phyloP scores from a whole-genome alignment of 2,113 vertebrate genomes.

The Procapra przewalskii region DNA sequence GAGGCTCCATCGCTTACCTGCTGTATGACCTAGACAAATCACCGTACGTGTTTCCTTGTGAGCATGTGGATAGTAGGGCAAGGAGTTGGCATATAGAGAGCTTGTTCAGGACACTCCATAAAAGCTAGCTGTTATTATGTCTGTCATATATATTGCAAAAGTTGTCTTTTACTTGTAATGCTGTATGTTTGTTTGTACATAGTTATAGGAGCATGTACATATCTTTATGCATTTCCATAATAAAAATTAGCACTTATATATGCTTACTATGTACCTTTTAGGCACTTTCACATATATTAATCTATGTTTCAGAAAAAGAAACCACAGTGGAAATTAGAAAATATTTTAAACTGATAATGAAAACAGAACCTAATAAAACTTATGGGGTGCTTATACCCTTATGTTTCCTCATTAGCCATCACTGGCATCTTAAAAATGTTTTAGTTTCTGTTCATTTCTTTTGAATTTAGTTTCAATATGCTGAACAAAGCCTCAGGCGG shows the following conservation, averaged over 20 bases:
- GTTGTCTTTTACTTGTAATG: not conserved
- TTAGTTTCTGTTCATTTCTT: constrained; percentile 52
- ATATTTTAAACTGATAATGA: constrained; percentile 29
- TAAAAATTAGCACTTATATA: not conserved
- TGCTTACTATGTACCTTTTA: not conserved
- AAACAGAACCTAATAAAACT: constrained; percentile 40
- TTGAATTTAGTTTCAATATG: constrained; percentile 21
- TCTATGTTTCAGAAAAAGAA: not conserved
- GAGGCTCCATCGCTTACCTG: not conserved
- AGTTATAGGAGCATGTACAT: not conserved
- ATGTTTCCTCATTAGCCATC: constrained; percentile 37
- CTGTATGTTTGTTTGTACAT: not conserved
- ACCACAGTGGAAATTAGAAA: constrained; percentile 20
- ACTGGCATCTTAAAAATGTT: constrained; percentile 22
- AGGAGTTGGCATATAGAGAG: not conserved
- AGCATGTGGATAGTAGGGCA: not conserved
- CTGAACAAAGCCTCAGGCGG: not conserved
- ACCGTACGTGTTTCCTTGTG: not conserved
- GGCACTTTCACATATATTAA: not conserved
- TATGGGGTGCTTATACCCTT: not conserved
- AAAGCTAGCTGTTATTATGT: not conserved
- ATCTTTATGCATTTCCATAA: not conserved
- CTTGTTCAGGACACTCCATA: not conserved
- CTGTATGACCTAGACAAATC: not conserved
- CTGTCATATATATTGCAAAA: not conserved